phyloP scores from a whole-genome alignment of 2,797 vertebrate species.

The Florisuga fusca region DNA sequence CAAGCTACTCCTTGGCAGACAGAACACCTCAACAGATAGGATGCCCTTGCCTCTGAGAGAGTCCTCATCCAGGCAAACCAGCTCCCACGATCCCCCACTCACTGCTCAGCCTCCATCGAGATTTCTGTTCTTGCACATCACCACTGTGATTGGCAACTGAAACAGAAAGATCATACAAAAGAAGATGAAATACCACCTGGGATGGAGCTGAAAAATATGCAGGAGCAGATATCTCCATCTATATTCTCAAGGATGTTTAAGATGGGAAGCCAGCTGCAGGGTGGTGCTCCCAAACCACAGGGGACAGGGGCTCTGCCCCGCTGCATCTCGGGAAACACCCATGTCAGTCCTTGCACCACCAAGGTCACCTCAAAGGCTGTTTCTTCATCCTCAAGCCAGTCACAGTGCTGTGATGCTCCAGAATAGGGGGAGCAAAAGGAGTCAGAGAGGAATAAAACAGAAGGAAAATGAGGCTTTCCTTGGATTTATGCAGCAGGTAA shows the following conservation, averaged over 20 bases:
- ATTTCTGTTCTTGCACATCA: not conserved
- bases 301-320: not conserved
- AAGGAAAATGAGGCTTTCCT: slow-evolving; percentile 15
- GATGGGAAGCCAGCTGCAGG: not conserved
- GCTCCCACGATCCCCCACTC: not conserved
- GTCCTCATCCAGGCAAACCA: not conserved
- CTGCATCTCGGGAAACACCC: slow-evolving; percentile 30
- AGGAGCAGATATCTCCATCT: slow-evolving; percentile 46
- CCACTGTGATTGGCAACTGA: slow-evolving; percentile 1
- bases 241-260: not conserved
- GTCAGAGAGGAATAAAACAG: slow-evolving; percentile 5
- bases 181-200: slow-evolving; percentile 48
- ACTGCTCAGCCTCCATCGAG: not conserved
- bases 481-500: slow-evolving; percentile 23
- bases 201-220: slow-evolving; percentile 39
- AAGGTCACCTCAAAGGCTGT: slow-evolving; percentile 39
- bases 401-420: not conserved
- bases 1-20: slow-evolving; percentile 11
- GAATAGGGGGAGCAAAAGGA: not conserved
- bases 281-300: not conserved
- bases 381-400: slow-evolving; percentile 3
- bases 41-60: not conserved
- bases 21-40: not conserved
- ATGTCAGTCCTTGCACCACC: not conserved
- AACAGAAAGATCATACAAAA: slow-evolving; percentile 55